These are phyloP conservation scores for Horisme vitalbata DNA, from an alignment of 2,888 invertebrate genomes.

Conservation along the genomic window DNA sequence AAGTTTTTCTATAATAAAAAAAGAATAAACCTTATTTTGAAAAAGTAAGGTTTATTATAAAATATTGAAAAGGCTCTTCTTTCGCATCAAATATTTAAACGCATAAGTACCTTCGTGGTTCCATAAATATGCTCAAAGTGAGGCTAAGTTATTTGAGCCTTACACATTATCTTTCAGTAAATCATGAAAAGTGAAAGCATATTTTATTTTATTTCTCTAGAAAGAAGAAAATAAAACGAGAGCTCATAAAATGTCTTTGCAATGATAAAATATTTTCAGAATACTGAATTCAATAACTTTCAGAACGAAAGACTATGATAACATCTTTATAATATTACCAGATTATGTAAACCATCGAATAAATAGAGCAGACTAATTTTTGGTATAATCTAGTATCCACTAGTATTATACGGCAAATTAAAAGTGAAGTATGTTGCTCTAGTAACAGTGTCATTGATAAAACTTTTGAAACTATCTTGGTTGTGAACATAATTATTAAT, in stretches of 20 bases:
- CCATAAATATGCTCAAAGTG: constrained; percentile 8
- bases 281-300: constrained; percentile 7
- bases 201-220: constrained; percentile 2
- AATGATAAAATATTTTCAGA: constrained; percentile 3
- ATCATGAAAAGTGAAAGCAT: constrained; percentile 5
- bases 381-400: too few species aligned
- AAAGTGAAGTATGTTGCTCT: too few species aligned
- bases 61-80: constrained; percentile 1
- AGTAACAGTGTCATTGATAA: too few species aligned
- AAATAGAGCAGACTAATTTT: too few species aligned
- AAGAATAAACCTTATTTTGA: too few species aligned
- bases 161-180: constrained; percentile 5
- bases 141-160: constrained; percentile 1
- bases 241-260: neutral
- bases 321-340: neutral
- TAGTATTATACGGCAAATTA: too few species aligned
- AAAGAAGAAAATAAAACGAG: constrained; percentile 4
- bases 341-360: neutral
- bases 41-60: neutral
- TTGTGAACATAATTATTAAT: too few species aligned
- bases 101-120: neutral
- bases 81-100: constrained; percentile 10
- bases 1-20: too few species aligned
- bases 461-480: too few species aligned
- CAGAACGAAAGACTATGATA: constrained; percentile 7